Conservation (phyloP, 2,888 invertebrate genomes). For the Bombyx huttoni region DNA sequence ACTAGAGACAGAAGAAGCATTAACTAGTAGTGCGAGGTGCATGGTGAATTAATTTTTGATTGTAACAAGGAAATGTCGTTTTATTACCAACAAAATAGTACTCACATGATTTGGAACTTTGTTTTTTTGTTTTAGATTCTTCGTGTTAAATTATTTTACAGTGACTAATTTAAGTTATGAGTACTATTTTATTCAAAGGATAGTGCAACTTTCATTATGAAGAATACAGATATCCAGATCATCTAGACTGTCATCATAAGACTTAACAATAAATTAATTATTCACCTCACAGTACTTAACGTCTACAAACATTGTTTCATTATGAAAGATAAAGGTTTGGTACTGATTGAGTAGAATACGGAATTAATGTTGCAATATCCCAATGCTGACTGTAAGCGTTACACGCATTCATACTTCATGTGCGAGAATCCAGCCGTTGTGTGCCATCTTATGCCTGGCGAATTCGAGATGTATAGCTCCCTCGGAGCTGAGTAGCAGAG, state of each 20-base stretch:
- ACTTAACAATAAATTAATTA: too few species aligned
- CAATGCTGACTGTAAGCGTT: slow-evolving; percentile 3
- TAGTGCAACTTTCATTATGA: not conserved
- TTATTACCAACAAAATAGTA: slow-evolving; percentile 4
- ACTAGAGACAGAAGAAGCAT: not conserved
- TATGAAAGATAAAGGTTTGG: not conserved
- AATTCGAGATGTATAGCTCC: slow-evolving; percentile 99
- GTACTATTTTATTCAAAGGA: not conserved
- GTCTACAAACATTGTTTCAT: too few species aligned
- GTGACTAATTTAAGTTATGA: not conserved
- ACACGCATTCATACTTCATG: slow-evolving; percentile 66
- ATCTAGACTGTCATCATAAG: too few species aligned
- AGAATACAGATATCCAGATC: too few species aligned
- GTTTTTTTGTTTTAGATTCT: too few species aligned
- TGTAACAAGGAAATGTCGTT: slow-evolving; percentile 6
- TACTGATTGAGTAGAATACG: not conserved
- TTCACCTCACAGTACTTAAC: too few species aligned
- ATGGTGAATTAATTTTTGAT: slow-evolving; percentile 35
- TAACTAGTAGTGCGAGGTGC: slow-evolving; percentile 48
- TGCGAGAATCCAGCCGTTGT: slow-evolving; percentile 73
- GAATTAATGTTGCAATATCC: not conserved
- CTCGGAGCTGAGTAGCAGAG: slow-evolving; percentile 95
- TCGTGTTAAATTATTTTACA: too few species aligned
- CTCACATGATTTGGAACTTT: slow-evolving; percentile 7
- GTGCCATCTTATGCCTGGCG: slow-evolving; percentile 98